These are phyloP conservation scores for Mohoua ochrocephala DNA, from an alignment of 2,113 vertebrate genomes.

Conservation along the genomic window DNA sequence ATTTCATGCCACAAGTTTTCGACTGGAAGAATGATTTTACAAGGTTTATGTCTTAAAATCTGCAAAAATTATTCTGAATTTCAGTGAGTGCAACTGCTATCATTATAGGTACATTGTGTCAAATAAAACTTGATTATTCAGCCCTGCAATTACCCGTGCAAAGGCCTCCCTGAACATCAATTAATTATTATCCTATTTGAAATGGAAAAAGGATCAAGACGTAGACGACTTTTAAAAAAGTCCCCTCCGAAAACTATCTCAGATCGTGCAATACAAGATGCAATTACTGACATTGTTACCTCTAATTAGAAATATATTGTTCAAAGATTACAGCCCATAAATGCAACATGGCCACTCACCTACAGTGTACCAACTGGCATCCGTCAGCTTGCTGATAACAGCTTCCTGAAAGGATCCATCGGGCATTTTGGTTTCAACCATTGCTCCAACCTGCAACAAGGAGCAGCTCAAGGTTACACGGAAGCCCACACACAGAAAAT, in stretches of 20 bases:
- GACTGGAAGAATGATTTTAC: neutral
- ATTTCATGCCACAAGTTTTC: neutral
- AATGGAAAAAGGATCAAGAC: neutral
- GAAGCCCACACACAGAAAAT: neutral
- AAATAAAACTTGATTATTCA: neutral
- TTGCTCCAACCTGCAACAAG: conserved; percentile 87
- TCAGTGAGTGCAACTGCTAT: neutral
- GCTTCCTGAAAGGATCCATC: conserved; percentile 90
- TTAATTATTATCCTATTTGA: neutral
- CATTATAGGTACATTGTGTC: neutral
- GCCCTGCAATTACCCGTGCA: neutral
- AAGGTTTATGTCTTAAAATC: neutral
- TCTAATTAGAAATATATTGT: neutral
- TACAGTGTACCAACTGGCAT: conserved; percentile 98
- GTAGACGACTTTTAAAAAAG: neutral
- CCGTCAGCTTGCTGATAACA: conserved; percentile 93
- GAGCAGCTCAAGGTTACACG: neutral
- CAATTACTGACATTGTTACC: neutral
- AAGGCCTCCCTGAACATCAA: neutral
- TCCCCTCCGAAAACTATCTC: neutral
- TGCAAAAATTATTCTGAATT: neutral
- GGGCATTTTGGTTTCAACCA: conserved; percentile 91
- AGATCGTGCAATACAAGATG: neutral
- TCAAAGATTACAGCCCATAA: neutral
- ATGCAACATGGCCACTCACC: conserved; percentile 75